Evolutionary conservation across 2,797 vertebrate genomes (phyloP).

Genomic region (Hipposideros larvatus): DNA sequence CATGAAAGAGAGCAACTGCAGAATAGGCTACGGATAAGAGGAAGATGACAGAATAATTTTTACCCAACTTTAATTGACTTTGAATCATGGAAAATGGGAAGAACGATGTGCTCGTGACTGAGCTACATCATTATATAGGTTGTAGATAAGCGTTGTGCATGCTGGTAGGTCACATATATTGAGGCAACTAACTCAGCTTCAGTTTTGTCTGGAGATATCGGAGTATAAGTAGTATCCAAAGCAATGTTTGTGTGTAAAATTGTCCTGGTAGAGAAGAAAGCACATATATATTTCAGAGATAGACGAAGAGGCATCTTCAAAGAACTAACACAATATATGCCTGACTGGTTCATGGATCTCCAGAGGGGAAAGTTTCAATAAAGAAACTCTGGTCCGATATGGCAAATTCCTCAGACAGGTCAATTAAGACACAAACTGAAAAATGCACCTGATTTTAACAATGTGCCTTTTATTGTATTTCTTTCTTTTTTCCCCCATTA

Average conservation of each 20-base stretch:
- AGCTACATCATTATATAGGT: neutral
- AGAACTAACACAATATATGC: neutral
- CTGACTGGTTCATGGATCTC: no score
- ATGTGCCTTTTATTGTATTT: neutral
- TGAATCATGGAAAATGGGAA: neutral
- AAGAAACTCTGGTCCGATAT: neutral
- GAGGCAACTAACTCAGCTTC: neutral
- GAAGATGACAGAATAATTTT: neutral
- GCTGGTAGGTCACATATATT: neutral
- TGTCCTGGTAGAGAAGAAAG: neutral
- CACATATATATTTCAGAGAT: neutral
- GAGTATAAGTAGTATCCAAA: neutral
- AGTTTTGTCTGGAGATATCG: neutral
- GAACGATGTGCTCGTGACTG: neutral
- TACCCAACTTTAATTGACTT: neutral
- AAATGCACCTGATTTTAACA: neutral
- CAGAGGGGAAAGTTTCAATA: neutral
- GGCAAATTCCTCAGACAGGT: neutral
- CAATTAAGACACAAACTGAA: neutral
- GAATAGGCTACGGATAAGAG: neutral
- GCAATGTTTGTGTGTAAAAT: neutral
- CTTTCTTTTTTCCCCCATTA: neutral
- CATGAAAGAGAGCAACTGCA: neutral
- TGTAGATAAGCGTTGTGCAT: neutral
- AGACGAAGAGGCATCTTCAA: neutral